Evolutionary conservation across 53 echinoderm and acorn worm species (phyloP), one percentile per base, ranked within the genome.

Genomic region (Astropecten irregularis): DNA sequence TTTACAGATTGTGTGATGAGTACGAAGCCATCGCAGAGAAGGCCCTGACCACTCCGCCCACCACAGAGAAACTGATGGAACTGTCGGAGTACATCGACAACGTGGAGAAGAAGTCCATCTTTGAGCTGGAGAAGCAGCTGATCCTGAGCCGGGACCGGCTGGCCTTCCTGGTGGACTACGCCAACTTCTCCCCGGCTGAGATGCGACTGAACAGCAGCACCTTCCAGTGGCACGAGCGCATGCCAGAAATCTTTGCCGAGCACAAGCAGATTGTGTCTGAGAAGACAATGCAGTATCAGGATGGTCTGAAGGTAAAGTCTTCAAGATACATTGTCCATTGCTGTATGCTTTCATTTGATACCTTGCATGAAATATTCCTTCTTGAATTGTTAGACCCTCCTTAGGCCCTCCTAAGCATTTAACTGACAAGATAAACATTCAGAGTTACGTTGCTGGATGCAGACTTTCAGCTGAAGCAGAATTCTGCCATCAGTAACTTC

Each of bases 101-200:
- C 9, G 97, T 96, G 1, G 97, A 96, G 82, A 90, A 87, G 72
- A 93, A 96, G 90, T 89, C 89, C 34, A 94, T 96, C 87, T 85
- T 87, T 35, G 85, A 82, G 44, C 83, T 96, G 3, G 97, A 96
- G 90, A 93, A 96, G 76, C 89, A 91, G 74, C 86, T 96, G 38
- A 85, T 91, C n/a, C 82, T 67, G 58, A 93, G 93, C 82, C 82
- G 92, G 21, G 97, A 96, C 87, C 82, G 97, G 21, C 92, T 96
- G 49, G 68, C 94, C 23, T 96, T 96, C 84, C 88, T 96, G 13
- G 97, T 93, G 2, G 97, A 96, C 83, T 96, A 90, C 42, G 94
- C 97, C 13, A 92, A 87, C 52, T 96, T 96, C 89, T 96, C 97
- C 28, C 97, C 97, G 15, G 97, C 97, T n/a, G 97, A 96, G 92